Base-by-base conservation (phyloP, 2,113 vertebrate species). In the Telmatochromis bifrenatus region DNA sequence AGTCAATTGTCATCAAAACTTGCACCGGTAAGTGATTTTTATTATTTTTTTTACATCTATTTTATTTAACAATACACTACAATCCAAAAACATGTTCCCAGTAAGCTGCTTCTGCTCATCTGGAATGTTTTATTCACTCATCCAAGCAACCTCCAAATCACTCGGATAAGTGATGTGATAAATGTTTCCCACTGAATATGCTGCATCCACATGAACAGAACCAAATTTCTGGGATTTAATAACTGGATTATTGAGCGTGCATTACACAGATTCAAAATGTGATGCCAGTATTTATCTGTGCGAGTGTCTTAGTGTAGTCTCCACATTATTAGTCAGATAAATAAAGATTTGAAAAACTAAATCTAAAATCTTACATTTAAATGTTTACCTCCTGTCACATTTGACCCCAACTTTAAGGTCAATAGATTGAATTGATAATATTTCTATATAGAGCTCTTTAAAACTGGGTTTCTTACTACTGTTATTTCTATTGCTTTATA, bases 21-120 rank as follows among this genome's bases (percentile, higher is more conserved):
- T 93, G 91, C 37, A 5, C 11, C 26, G 88, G 93, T 95, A 68
- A 92, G 94, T 87, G 5, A 2, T 75, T 81, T 9, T 73, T 51
- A 58, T 28, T 60, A 2, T 23, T 26, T 0, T 23, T 2, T 58
- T 58, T 1, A 17, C 7, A 31, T 58, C 28, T 62, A 62, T 62
- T 23, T 15, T 8, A 42, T 23, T 51, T 39, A 37, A 45, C 51
- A 31, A 47, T 73, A 31, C n/a, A 1, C 3, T 31, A 17, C 23
- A 47, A 19, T 77, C 3, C 14, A 73, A 47, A 47, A 73, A 47
- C 13, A 15, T 0, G 37, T 23, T 70, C 12, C 37, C 12, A 23
- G n/a, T 23, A 70, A 42, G 65, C n/a, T 42, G n/a, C 37, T 70
- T 70, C 12, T 70, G 65, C 8, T 70, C 13, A 42, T 42, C n/a